Percentiles rank a stretch among this genome's conserved stretches.
Evolutionary conservation across 2,888 invertebrate species (phyloP).

Genomic region (Hyppa rectilinea): DNA sequence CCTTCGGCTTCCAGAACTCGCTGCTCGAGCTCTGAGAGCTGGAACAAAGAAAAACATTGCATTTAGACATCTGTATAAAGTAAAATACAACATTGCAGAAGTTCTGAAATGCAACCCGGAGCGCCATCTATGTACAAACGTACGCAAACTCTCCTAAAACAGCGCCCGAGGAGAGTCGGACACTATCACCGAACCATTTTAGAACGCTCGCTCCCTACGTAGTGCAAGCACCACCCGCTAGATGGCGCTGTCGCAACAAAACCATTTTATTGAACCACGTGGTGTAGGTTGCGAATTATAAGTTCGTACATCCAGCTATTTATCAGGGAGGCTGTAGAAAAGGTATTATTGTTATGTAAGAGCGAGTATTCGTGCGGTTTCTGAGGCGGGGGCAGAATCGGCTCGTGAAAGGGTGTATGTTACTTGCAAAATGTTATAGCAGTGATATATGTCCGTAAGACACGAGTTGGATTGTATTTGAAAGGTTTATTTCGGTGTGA

Average conservation of each 20-base stretch:
- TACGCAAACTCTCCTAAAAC: constrained; percentile 24
- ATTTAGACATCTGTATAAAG: constrained; percentile 30
- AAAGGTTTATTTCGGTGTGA: constrained; percentile 80
- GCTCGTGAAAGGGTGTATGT: constrained; percentile 84
- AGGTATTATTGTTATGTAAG: constrained; percentile 90
- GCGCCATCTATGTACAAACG: constrained; percentile 77
- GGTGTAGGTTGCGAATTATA: constrained; percentile 71
- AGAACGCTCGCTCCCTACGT: constrained; percentile 46
- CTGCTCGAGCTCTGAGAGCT: constrained; percentile 98
- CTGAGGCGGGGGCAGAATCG: constrained; percentile 80
- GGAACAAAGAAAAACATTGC: constrained; percentile 85
- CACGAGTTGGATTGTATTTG: constrained; percentile 82
- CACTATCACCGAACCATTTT: constrained; percentile 58
- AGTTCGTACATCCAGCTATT: constrained; percentile 67
- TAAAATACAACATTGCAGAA: constrained; percentile 19
- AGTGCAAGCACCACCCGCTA: constrained; percentile 79
- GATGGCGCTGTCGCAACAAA: constrained; percentile 80
- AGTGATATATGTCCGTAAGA: constrained; percentile 83
- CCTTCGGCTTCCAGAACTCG: constrained; percentile 98
- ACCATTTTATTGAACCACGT: constrained; percentile 88
- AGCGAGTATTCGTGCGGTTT: constrained; percentile 87
- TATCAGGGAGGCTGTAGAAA: constrained; percentile 72
- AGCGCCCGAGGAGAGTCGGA: constrained; percentile 47
- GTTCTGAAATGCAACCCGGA: constrained; percentile 62
- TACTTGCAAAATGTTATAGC: constrained; percentile 81